phyloP scores from a whole-genome alignment of 2,888 invertebrate species.

The Volucella zonaria region DNA sequence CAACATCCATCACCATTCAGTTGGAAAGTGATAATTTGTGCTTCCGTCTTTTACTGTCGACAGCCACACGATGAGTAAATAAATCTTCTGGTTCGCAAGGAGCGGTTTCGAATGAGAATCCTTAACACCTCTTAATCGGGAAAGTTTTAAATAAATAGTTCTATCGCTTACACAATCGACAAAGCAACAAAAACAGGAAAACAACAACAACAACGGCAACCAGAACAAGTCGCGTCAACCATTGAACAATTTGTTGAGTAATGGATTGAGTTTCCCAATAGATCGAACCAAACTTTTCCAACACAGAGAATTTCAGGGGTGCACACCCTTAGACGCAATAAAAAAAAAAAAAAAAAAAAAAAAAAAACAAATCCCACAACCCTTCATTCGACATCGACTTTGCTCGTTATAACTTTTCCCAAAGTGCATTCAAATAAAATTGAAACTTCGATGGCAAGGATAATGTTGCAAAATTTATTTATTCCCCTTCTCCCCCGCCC shows the following conservation, averaged over 20 bases:
- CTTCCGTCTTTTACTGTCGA: too few species aligned
- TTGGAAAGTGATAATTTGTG: too few species aligned
- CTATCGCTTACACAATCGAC: constrained; percentile 41
- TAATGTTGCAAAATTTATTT: constrained; percentile 59
- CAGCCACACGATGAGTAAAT: neutral
- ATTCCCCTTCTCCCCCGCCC: constrained; percentile 5
- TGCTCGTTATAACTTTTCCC: constrained; percentile 33
- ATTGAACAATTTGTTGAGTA: constrained; percentile 41
- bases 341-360: neutral
- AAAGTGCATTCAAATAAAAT: constrained; percentile 49
- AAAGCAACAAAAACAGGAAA: constrained; percentile 10
- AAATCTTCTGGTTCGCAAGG: neutral
- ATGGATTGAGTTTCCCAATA: constrained; percentile 43
- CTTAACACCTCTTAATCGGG: constrained; percentile 36
- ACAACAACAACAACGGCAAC: neutral
- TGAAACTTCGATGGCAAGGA: constrained; percentile 47
- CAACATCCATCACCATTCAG: too few species aligned
- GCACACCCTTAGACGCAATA: neutral
- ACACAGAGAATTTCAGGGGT: neutral
- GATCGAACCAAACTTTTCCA: constrained; percentile 21
- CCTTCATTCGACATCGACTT: constrained; percentile 27
- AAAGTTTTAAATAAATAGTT: constrained; percentile 48
- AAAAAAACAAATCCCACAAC: neutral
- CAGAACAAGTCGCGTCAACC: constrained; percentile 18
- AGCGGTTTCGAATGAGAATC: constrained; percentile 3